These are phyloP conservation scores for Zootoca vivipara DNA, from an alignment of 2,113 vertebrate species.

Conservation along the genomic window DNA sequence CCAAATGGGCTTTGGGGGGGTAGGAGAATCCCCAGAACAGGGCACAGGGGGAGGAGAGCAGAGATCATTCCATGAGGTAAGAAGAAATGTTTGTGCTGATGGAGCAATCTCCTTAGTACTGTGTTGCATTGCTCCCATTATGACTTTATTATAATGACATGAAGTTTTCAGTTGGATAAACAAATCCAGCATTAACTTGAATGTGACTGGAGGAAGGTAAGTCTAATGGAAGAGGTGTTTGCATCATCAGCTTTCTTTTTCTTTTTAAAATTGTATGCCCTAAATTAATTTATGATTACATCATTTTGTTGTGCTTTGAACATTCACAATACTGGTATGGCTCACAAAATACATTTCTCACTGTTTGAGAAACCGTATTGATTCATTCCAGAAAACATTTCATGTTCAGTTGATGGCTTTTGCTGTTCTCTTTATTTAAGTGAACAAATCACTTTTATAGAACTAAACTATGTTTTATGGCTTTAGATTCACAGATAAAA, in stretches of 20 bases:
- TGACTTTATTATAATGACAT: neutral
- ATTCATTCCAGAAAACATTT: constrained; percentile 40
- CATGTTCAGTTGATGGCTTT: constrained; percentile 25
- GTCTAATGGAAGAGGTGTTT: neutral
- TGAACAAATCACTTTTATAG: constrained; percentile 40
- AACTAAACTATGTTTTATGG: constrained; percentile 27
- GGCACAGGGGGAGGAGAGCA: too few relatives aligned
- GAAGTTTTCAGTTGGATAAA: neutral
- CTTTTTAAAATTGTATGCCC: neutral
- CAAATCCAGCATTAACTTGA: constrained; percentile 2
- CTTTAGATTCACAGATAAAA: constrained; percentile 27
- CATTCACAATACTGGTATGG: neutral
- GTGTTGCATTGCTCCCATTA: neutral
- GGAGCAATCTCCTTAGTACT: too few relatives aligned
- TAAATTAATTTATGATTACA: constrained; percentile 49
- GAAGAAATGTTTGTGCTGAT: too few relatives aligned
- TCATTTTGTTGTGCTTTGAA: constrained; percentile 36
- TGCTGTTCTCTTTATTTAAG: constrained; percentile 32
- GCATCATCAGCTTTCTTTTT: neutral
- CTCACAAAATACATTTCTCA: neutral
- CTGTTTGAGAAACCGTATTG: constrained; percentile 25
- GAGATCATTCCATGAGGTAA: too few relatives aligned
- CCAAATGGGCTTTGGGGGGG: too few relatives aligned
- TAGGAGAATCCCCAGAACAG: too few relatives aligned
- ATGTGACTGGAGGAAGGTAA: neutral